phyloP scores from a whole-genome alignment of 2,888 invertebrate genomes.

The Entomobrya multifasciata region DNA sequence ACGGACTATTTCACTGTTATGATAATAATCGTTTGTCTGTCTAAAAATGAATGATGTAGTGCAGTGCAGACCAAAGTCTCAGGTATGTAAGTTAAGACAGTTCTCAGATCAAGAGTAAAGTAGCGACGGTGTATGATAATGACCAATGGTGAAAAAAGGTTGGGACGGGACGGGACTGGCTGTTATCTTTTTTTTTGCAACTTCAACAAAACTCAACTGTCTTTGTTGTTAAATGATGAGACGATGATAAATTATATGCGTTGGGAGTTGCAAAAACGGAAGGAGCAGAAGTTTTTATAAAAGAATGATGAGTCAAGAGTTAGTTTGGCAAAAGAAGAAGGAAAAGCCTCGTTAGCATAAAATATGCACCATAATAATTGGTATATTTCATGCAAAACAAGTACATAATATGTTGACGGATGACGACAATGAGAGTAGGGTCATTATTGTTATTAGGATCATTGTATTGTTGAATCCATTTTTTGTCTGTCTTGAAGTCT shows the following conservation, averaged over 20 bases:
- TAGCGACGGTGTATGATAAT: too few species aligned
- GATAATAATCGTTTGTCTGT: too few species aligned
- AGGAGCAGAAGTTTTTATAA: background rate
- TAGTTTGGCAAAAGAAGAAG: constrained; percentile 10
- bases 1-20: too few species aligned
- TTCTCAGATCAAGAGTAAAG: too few species aligned
- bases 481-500: background rate
- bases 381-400: background rate
- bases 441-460: constrained; percentile 23
- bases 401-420: constrained; percentile 46
- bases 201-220: constrained; percentile 9
- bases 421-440: constrained; percentile 41
- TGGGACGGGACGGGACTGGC: constrained; percentile 3
- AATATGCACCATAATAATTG: constrained; percentile 48
- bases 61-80: too few species aligned
- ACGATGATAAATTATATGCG: constrained; percentile 46
- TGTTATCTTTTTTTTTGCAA: constrained; percentile 27
- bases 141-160: constrained; percentile 32
- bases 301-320: background rate
- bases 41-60: too few species aligned
- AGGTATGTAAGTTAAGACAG: background rate
- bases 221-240: constrained; percentile 51
- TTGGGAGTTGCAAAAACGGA: constrained; percentile 12
- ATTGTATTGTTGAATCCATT: background rate
- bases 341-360: constrained; percentile 66